Conservation (phyloP, 2,113 vertebrate species). For the Leptodactylus fuscus region DNA sequence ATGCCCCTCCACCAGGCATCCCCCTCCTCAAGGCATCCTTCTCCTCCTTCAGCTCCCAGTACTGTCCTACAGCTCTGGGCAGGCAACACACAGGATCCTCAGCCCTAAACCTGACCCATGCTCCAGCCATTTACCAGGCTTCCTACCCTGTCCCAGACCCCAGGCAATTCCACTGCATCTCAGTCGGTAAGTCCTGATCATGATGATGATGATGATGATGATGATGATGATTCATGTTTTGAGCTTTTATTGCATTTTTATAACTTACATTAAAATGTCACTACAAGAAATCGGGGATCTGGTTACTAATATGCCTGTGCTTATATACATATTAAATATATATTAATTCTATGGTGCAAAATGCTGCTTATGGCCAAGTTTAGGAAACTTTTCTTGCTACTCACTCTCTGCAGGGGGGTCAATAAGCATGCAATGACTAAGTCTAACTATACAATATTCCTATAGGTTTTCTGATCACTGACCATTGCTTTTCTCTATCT, state of each 20-base stretch:
- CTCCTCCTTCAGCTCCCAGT: slow-evolving; percentile 90
- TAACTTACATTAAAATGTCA: neutral
- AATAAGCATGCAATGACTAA: too few species aligned
- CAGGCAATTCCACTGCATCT: slow-evolving; percentile 97
- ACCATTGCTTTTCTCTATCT: neutral
- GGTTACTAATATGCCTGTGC: too few species aligned
- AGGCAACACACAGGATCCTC: slow-evolving; percentile 86
- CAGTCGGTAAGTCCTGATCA: slow-evolving; percentile 86
- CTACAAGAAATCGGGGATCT: too few species aligned
- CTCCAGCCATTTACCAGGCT: slow-evolving; percentile 89
- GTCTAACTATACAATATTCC: neutral
- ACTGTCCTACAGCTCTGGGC: slow-evolving; percentile 89
- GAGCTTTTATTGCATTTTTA: too few species aligned
- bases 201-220: too few species aligned
- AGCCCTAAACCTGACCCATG: slow-evolving; percentile 82
- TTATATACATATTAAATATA: too few species aligned
- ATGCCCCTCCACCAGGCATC: slow-evolving; percentile 86
- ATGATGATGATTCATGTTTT: too few species aligned
- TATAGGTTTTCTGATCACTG: neutral
- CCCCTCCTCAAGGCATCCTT: slow-evolving; percentile 95
- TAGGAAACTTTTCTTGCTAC: neutral
- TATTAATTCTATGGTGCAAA: neutral
- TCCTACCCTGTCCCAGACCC: slow-evolving; percentile 92
- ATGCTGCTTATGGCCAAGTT: neutral
- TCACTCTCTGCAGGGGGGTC: too few species aligned